These are phyloP conservation scores for Drosophila lutescens DNA, from an alignment of 2,888 invertebrate species.

Conservation along the genomic window DNA sequence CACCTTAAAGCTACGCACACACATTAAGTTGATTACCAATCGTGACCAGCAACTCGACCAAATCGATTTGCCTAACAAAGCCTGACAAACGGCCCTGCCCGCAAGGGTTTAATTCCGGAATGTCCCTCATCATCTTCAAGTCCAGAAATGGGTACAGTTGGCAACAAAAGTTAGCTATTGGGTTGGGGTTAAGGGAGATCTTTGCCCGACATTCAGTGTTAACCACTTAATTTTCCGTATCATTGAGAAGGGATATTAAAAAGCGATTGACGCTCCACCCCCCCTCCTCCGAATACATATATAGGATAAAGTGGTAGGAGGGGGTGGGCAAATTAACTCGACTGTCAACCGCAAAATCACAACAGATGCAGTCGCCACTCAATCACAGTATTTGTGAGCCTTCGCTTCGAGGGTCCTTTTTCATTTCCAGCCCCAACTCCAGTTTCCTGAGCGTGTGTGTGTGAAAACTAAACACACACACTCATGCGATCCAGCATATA, in stretches of 20 bases:
- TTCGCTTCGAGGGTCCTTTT: slow-evolving; percentile 50
- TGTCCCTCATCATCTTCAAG: slow-evolving; percentile 1
- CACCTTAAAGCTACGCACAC: background rate
- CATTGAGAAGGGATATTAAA: slow-evolving; percentile 69
- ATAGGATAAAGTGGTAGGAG: slow-evolving; percentile 28
- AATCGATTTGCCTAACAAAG: slow-evolving; percentile 17
- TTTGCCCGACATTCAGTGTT: slow-evolving; percentile 47
- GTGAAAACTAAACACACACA: slow-evolving; percentile 23
- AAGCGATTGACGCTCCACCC: slow-evolving; percentile 50
- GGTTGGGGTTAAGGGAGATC: background rate
- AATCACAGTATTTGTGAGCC: slow-evolving; percentile 62
- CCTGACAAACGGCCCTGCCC: too few relatives aligned
- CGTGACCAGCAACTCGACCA: slow-evolving; percentile 17
- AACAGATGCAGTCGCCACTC: slow-evolving; percentile 75
- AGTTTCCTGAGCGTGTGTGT: background rate
- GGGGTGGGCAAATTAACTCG: slow-evolving; percentile 65
- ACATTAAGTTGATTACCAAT: slow-evolving; percentile 21
- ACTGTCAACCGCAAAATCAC: slow-evolving; percentile 77
- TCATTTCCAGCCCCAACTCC: slow-evolving; percentile 7
- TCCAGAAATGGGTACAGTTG: slow-evolving; percentile 13
- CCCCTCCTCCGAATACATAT: background rate
- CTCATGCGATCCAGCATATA: background rate
- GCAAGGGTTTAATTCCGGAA: slow-evolving; percentile 15
- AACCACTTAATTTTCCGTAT: slow-evolving; percentile 74
- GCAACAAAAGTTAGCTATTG: slow-evolving; percentile 2